Conservation (phyloP, 2,113 vertebrate genomes). For the Melospiza georgiana region DNA sequence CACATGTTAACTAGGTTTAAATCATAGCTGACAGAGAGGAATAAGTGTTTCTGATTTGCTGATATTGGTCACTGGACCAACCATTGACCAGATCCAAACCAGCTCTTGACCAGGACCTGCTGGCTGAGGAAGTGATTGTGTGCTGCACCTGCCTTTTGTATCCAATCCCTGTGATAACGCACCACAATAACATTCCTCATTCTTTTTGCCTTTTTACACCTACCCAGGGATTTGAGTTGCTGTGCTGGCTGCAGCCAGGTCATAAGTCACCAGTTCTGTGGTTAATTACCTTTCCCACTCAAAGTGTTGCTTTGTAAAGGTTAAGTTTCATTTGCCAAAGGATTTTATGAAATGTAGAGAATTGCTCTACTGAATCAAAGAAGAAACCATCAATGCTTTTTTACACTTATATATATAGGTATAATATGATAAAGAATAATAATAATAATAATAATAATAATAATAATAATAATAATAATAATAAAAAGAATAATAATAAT, state of each 20-base stretch:
- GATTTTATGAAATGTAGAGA: background rate
- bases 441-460: too few relatives aligned
- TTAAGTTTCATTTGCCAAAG: background rate
- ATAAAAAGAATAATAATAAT: too few relatives aligned
- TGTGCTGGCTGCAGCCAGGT: background rate
- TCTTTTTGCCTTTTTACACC: background rate
- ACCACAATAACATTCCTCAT: background rate
- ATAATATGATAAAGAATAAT: too few relatives aligned
- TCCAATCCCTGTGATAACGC: background rate
- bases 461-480: too few relatives aligned
- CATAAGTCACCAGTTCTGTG: background rate
- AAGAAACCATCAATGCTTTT: background rate
- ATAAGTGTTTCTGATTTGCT: conserved; percentile 22
- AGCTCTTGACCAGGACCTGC: background rate
- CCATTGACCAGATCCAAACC: background rate
- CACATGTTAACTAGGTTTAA: background rate
- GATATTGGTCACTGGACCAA: background rate
- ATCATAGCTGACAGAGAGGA: background rate
- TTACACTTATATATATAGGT: background rate
- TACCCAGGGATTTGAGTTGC: background rate
- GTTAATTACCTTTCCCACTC: background rate
- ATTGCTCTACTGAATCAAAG: background rate
- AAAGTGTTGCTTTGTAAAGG: background rate
- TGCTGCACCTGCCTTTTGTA: background rate
- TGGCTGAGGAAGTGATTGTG: background rate